These are phyloP conservation scores for Prionailurus viverrinus DNA, from an alignment of 2,113 vertebrate species.

Conservation along the genomic window DNA sequence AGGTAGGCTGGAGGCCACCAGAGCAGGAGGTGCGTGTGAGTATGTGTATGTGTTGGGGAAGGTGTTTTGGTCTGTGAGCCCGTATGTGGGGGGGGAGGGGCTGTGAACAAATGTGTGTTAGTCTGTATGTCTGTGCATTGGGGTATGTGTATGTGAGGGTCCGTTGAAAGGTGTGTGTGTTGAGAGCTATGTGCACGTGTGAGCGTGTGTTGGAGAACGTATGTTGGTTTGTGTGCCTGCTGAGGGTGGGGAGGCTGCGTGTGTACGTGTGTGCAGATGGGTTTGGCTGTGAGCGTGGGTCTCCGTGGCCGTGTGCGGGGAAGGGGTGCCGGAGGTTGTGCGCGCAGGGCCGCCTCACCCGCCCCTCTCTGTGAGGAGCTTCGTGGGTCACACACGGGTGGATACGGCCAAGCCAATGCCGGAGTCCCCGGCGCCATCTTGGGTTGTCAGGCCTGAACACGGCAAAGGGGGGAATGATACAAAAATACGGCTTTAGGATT, in stretches of 20 bases:
- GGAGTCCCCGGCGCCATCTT: rapidly evolving
- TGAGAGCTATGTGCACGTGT: not conserved
- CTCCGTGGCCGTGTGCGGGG: not conserved
- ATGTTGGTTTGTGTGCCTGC: not conserved
- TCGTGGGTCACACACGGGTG: rapidly evolving
- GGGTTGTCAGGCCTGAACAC: too few relatives aligned
- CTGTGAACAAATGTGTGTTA: not conserved
- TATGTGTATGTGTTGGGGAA: not conserved
- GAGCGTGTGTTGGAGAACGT: not conserved
- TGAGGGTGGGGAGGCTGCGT: not conserved
- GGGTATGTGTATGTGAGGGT: not conserved
- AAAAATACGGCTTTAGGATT: not conserved
- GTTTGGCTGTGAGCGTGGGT: not conserved
- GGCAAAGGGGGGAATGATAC: too few relatives aligned
- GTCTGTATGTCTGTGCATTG: not conserved
- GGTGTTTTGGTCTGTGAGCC: not conserved
- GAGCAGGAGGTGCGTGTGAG: not conserved
- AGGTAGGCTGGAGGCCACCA: rapidly evolving
- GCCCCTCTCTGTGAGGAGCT: not conserved
- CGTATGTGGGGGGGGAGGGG: too few relatives aligned
- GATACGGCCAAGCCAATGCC: not conserved
- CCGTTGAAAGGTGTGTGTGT: not conserved
- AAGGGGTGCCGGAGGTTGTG: not conserved
- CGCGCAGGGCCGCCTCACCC: not conserved
- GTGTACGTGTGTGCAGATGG: not conserved